A percentile compares a stretch with the other conserved stretches of the same genome.
Evolutionary conservation across 2,113 vertebrate genomes (phyloP).

Genomic region (Lophotis ruficrista): DNA sequence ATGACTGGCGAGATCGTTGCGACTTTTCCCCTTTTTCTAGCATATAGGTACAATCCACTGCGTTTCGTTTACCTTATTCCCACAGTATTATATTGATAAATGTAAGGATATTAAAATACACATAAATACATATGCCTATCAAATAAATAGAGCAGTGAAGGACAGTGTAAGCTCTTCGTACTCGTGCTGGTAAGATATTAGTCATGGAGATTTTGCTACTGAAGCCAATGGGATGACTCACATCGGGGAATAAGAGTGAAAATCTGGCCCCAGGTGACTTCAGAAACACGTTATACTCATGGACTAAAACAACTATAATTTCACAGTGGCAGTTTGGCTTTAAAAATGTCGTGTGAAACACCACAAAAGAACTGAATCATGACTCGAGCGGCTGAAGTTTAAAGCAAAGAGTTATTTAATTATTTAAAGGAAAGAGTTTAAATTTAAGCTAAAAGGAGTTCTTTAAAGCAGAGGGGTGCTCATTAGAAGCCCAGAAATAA

Average conservation of each 20-base stretch:
- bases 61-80: not conserved
- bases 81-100: not conserved
- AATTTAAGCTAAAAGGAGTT: not conserved
- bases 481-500: not conserved
- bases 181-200: not conserved
- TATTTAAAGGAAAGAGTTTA: not conserved
- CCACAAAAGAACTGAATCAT: not conserved
- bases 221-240: not conserved
- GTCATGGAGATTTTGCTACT: not conserved
- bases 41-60: not conserved
- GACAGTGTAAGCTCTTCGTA: not conserved
- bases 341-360: not conserved
- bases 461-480: not conserved
- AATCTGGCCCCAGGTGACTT: not conserved
- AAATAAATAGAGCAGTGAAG: not conserved
- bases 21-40: not conserved
- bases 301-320: not conserved
- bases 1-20: not conserved
- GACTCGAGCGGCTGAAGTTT: not conserved
- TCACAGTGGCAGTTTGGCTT: not conserved
- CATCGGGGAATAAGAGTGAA: not conserved
- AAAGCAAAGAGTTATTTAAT: not conserved
- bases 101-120: not conserved
- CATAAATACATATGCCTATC: not conserved
- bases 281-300: not conserved